phyloP scores from a whole-genome alignment of 1,140 invertebrate species.

The Euwallacea fornicatus region DNA sequence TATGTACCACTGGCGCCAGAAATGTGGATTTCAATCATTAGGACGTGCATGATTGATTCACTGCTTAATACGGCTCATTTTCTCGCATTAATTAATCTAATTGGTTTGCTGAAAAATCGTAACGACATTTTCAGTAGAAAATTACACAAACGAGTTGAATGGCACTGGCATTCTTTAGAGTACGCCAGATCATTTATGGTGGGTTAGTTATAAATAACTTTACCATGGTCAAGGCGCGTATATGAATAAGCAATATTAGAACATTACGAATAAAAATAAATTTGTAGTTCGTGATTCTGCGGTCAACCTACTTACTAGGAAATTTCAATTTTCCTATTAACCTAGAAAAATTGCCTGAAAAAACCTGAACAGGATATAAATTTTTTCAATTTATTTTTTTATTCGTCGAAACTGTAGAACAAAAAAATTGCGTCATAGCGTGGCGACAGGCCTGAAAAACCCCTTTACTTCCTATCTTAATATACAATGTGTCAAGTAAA shows the following conservation, averaged over 20 bases:
- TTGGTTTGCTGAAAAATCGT: no score
- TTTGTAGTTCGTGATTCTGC: neutral
- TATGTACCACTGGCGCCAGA: neutral
- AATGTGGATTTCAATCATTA: neutral
- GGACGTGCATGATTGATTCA: no score
- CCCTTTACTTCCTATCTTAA: neutral
- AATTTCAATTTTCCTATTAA: no score
- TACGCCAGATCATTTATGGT: neutral
- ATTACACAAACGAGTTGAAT: neutral
- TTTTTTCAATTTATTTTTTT: no score
- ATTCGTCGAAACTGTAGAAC: no score
- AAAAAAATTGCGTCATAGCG: neutral
- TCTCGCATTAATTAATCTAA: no score
- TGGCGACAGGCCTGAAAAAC: neutral
- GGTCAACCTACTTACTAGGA: no score
- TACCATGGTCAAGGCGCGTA: neutral
- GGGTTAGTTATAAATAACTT: neutral
- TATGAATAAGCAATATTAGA: neutral
- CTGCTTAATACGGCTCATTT: no score
- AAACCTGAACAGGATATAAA: no score
- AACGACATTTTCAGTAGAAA: no score
- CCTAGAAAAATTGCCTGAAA: no score
- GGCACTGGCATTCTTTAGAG: constrained; percentile 1
- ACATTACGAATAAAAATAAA: neutral
- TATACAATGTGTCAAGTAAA: neutral